phyloP scores from a whole-genome alignment of 2,797 vertebrate genomes.

The Odontamblyopus lacepedii region DNA sequence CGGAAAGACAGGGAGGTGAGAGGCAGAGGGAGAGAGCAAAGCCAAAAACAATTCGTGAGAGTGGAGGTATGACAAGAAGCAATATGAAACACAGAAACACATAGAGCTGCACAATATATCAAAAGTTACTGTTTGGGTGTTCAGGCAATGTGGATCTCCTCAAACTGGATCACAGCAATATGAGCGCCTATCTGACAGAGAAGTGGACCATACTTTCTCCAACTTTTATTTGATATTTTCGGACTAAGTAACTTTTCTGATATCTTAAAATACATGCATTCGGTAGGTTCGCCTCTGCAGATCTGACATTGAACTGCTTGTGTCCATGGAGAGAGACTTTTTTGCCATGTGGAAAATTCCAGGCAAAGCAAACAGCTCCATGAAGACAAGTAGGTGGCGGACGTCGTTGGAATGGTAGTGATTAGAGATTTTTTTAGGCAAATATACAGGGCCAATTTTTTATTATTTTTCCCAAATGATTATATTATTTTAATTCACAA shows the following conservation, averaged over 20 bases:
- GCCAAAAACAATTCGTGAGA: constrained; percentile 9
- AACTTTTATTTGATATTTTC: too few relatives aligned
- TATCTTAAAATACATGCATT: background rate
- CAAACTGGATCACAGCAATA: background rate
- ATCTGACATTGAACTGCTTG: background rate
- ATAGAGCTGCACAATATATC: constrained; percentile 24
- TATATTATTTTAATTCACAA: too few relatives aligned
- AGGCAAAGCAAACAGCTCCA: too few relatives aligned
- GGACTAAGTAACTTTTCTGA: too few relatives aligned
- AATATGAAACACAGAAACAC: constrained; percentile 31
- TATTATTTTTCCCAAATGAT: too few relatives aligned
- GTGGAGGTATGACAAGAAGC: constrained; percentile 35
- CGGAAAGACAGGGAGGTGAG: constrained; percentile 29
- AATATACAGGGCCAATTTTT: too few relatives aligned
- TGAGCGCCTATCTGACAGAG: background rate
- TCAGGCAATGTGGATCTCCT: background rate
- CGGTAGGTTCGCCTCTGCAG: background rate
- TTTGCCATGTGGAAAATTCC: background rate
- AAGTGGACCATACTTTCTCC: background rate
- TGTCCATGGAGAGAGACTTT: background rate
- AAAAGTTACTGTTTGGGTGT: background rate
- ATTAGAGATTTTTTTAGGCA: too few relatives aligned
- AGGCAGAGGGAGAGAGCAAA: constrained; percentile 19
- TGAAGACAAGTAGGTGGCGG: too few relatives aligned
- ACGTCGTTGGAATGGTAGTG: too few relatives aligned